Conservation (phyloP, 92 coral and sea anemone species). For the Scolanthus callimorphus region DNA sequence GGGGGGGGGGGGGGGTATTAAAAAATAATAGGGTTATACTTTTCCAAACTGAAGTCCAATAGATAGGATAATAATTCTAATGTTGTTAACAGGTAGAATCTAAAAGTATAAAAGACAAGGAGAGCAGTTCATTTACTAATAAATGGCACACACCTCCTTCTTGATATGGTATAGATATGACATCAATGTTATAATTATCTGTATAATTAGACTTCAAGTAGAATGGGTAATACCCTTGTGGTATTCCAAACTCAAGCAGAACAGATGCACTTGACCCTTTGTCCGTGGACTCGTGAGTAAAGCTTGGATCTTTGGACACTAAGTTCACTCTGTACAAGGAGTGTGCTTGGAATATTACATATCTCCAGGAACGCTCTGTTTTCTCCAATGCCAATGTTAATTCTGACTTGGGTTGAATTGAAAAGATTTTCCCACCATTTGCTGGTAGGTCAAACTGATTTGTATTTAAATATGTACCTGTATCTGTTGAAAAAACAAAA, state of each 20-base stretch:
- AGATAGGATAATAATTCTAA: too few relatives aligned
- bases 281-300: slow-evolving; percentile 36
- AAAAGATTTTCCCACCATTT: slow-evolving; percentile 38
- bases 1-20: too few relatives aligned
- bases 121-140: too few relatives aligned
- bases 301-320: slow-evolving; percentile 33
- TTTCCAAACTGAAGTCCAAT: too few relatives aligned
- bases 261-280: slow-evolving; percentile 62
- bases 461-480: too few relatives aligned
- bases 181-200: slow-evolving; percentile 32
- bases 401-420: slow-evolving; percentile 37
- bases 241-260: slow-evolving; percentile 13
- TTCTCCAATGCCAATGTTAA: slow-evolving; percentile 13
- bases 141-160: slow-evolving; percentile 48
- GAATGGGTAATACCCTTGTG: slow-evolving; percentile 1
- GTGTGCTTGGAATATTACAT: slow-evolving; percentile 85
- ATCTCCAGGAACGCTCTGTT: slow-evolving; percentile 46
- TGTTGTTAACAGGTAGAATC: too few relatives aligned
- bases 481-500: too few relatives aligned
- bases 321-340: slow-evolving; percentile 45
- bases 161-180: slow-evolving; percentile 59
- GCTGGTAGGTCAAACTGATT: slow-evolving; percentile 19
- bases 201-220: slow-evolving; percentile 41
- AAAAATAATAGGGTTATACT: too few relatives aligned
- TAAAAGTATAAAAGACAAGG: too few relatives aligned